Evolutionary conservation across 1,140 invertebrate species (phyloP), one percentile per base, ranked within the genome.

Genomic region (Drosophila ercepeae): DNA sequence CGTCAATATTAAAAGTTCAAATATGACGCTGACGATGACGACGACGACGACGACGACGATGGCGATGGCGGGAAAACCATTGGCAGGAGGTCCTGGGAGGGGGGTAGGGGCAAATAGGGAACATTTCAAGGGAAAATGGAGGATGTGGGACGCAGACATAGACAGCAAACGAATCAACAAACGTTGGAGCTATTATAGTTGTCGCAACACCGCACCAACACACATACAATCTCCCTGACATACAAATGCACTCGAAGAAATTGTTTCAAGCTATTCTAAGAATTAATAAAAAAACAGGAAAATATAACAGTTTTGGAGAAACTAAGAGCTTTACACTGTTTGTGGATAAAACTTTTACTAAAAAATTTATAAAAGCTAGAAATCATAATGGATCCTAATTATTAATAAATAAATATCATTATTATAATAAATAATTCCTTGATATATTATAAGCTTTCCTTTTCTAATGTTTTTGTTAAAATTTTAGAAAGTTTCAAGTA

Each of bases 91-190:
- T 49, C 94, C 94, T 19, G 96, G 97, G 44, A 6, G 6, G 34
- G 29, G 18, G 50, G 13, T 90, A 97, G 97, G 93, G 96, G 21
- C 2, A 21, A 21, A 96, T 27, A 98, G 98, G 92, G 32, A 23
- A 46, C 59, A 29, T 90, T 97, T 97, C 93, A 96, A 97, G 39
- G 21, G 19, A 32, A 19, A 16, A 11, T 98, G 93, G 95, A 97
- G 97, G 92, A 92, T 98, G 95, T 96, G 96, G 93, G 97, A 98
- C 92, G 94, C 94, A 79, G 97, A 98, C 89, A 98, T 98, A 92
- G 78, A 97, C 48, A 97, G 98, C 92, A 98, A 97, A 94, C 96
- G 11, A 97, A 96, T 81, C 76, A 92, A 96, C 97, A 11, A 91
- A 97, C 19, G 93, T 97, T 73, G 98, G 98, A 93, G 94, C 96